A percentile compares a stretch with the other conserved stretches of the same genome.
Conservation (phyloP, 2,113 vertebrate genomes). For the Podiceps cristatus region DNA sequence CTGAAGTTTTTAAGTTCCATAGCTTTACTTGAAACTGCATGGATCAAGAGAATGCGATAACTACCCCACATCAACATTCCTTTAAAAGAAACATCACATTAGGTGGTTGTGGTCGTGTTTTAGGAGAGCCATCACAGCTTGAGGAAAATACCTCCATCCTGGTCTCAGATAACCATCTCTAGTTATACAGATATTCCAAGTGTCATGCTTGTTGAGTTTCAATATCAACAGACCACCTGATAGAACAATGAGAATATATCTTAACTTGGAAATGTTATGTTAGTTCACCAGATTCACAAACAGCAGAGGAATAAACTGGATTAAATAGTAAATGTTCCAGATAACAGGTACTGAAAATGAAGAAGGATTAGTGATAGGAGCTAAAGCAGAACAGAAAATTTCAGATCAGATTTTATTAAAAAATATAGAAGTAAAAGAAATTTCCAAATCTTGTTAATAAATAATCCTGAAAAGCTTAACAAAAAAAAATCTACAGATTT, state of each 20-base stretch:
- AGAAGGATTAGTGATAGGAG: neutral
- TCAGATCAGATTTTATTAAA: neutral
- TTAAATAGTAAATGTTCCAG: neutral
- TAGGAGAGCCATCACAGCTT: neutral
- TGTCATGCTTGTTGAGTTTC: neutral
- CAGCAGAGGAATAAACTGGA: neutral
- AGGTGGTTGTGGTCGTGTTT: neutral
- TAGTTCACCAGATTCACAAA: neutral
- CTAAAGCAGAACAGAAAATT: neutral
- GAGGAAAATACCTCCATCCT: neutral
- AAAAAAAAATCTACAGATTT: neutral
- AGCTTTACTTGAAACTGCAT: neutral
- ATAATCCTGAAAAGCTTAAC: neutral
- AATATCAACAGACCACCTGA: neutral
- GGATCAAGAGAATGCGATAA: neutral
- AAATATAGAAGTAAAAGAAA: neutral
- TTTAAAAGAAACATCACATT: neutral
- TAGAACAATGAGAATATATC: neutral
- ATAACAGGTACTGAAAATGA: neutral
- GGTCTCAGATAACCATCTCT: neutral
- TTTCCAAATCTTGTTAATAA: neutral
- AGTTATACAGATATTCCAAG: neutral
- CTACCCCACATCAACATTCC: neutral
- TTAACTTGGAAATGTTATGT: neutral
- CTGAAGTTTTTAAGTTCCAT: neutral